These are phyloP conservation scores for Pachydiplax longipennis DNA, from an alignment of 2,888 invertebrate genomes.

Conservation along the genomic window DNA sequence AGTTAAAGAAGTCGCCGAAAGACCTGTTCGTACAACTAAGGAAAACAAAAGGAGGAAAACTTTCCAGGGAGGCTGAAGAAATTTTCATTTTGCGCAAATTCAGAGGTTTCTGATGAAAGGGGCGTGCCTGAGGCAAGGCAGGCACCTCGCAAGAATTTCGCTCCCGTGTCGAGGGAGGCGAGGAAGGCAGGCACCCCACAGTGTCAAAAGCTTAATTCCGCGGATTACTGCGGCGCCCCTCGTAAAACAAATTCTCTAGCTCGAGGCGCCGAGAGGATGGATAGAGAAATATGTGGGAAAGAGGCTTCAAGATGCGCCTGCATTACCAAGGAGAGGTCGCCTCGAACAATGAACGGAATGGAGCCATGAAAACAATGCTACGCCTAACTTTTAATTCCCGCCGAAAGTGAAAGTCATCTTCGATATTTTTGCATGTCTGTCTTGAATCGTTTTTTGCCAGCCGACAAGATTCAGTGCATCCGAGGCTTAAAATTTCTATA, in stretches of 20 bases:
- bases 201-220: not conserved
- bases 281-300: not conserved
- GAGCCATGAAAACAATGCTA: not conserved
- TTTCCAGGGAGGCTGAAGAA: not conserved
- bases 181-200: not conserved
- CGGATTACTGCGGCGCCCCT: not conserved
- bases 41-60: too few relatives aligned
- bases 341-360: not conserved
- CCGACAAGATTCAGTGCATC: too few relatives aligned
- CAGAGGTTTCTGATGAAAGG: constrained; percentile 7
- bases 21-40: too few relatives aligned
- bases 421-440: not conserved
- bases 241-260: not conserved
- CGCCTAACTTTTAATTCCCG: not conserved
- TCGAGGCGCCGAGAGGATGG: not conserved
- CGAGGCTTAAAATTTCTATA: too few relatives aligned
- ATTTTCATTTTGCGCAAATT: constrained; percentile 12
- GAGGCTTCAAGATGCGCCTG: not conserved
- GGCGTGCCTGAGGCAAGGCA: not conserved
- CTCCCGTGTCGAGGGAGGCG: not conserved
- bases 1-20: too few relatives aligned
- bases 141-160: not conserved
- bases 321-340: not conserved
- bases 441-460: too few relatives aligned
- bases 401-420: not conserved